These are phyloP conservation scores for Aplidium turbinatum DNA, from an alignment of 23 tunicate species.

Conservation along the genomic window DNA sequence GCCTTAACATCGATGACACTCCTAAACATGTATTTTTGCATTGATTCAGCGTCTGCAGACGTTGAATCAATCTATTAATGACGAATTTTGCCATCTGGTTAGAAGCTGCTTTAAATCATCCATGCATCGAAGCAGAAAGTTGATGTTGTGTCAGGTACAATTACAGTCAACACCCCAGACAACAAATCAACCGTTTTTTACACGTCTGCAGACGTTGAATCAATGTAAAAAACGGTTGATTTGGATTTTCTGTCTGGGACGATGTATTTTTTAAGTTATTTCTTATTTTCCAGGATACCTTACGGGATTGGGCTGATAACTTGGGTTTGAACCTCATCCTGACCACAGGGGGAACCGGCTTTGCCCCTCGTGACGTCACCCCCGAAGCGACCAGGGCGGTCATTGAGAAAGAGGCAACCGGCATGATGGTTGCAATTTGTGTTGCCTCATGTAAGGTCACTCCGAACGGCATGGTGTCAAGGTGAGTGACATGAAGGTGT, in stretches of 20 bases:
- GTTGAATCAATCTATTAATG: no score
- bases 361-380: slow-evolving; percentile 86
- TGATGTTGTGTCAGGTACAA: no score
- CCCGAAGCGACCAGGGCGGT: slow-evolving; percentile 95
- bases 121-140: no score
- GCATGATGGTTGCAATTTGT: slow-evolving; percentile 62
- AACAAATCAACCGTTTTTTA: no score
- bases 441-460: slow-evolving; percentile 64
- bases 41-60: no score
- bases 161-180: neutral
- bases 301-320: slow-evolving; percentile 80
- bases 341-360: slow-evolving; percentile 97
- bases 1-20: no score
- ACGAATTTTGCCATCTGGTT: no score
- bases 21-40: no score
- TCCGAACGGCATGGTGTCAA: slow-evolving; percentile 77
- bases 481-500: slow-evolving; percentile 34
- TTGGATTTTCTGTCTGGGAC: slow-evolving; percentile 1
- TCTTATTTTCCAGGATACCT: slow-evolving; percentile 36
- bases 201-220: no score
- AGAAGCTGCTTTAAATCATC: no score
- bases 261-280: neutral
- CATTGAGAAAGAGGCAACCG: slow-evolving; percentile 77
- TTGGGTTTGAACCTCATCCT: slow-evolving; percentile 65
- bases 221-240: no score